Evolutionary conservation across 2,888 invertebrate genomes (phyloP), one percentile per base, ranked within the genome.

Genomic region (Formica aserva): DNA sequence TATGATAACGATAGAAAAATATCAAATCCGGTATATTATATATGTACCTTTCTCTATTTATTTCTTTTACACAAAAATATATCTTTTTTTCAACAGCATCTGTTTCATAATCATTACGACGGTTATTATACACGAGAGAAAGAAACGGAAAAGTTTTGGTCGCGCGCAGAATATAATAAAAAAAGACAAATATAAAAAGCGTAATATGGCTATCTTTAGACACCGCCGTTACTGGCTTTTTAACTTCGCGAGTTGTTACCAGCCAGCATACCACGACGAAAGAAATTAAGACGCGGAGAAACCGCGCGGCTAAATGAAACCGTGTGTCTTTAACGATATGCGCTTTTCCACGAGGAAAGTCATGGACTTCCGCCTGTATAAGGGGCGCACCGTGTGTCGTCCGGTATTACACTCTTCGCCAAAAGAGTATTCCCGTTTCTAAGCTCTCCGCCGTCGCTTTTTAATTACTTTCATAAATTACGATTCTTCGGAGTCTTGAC

Each of bases 241-340:
- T 78, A 71, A 78, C 78, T 71, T 78, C 9, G 78, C 72, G 78
- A 62, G 60, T 78, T 78, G 78, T 71, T 69, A 78, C 60, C n/a
- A 45, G 60, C 22, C 60, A 71, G 45, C 60, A 60, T 62, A 62
- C 60, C 60, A 35, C 45, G 60, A 71, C 45, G 45, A 32, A 32
- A 60, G 86, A 84, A 88, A 88, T 88, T 88, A 86, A 84, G 78
- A 78, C 60, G 71, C 78, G 78, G 71, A 62, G 71, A 45, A 71
- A 45, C 86, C 86, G 76, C 72, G 82, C 81, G 83, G 84, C 85
- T 88, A 86, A 87, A 87, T 77, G 87, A 87, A 86, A 87, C 87
- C 86, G 87, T 87, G 86, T 87, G 87, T 87, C 83, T 87, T 87
- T 87, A 87, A 87, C 83, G 87, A 85, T 87, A 74, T 85, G 77